Percentiles rank a stretch among this genome's conserved stretches.
These are phyloP conservation scores for Uloborus plumipes DNA, from an alignment of 2,888 invertebrate species.

Conservation along the genomic window DNA sequence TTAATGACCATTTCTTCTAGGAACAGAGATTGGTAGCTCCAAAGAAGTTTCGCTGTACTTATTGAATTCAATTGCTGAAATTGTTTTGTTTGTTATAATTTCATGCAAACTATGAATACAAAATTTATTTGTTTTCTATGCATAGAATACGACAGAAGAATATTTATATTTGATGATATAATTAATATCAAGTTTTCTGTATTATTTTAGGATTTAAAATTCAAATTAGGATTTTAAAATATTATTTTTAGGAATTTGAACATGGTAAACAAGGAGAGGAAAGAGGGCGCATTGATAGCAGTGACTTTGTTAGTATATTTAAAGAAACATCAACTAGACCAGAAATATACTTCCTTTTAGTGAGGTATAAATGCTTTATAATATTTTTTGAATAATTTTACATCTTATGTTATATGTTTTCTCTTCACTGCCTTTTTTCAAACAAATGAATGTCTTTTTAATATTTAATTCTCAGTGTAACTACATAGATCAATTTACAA, in stretches of 20 bases:
- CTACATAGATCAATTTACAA: background rate
- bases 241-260: conserved; percentile 73
- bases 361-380: conserved; percentile 71
- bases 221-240: background rate
- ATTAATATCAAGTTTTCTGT: background rate
- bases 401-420: conserved; percentile 1
- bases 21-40: too few species aligned
- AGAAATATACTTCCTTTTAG: conserved; percentile 76
- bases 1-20: too few species aligned
- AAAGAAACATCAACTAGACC: conserved; percentile 77
- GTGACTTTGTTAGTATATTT: conserved; percentile 75
- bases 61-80: background rate
- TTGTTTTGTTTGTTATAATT: background rate
- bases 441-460: too few species aligned
- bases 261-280: conserved; percentile 72
- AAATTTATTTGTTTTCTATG: background rate
- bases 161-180: background rate
- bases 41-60: background rate
- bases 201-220: background rate
- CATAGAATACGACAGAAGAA: background rate
- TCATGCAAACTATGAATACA: background rate
- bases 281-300: conserved; percentile 73
- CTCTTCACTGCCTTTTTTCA: background rate
- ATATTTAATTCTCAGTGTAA: too few species aligned
- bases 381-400: background rate